Evolutionary conservation across 2,888 invertebrate genomes (phyloP).

Genomic region (Sinodicranocentrus sp.): DNA sequence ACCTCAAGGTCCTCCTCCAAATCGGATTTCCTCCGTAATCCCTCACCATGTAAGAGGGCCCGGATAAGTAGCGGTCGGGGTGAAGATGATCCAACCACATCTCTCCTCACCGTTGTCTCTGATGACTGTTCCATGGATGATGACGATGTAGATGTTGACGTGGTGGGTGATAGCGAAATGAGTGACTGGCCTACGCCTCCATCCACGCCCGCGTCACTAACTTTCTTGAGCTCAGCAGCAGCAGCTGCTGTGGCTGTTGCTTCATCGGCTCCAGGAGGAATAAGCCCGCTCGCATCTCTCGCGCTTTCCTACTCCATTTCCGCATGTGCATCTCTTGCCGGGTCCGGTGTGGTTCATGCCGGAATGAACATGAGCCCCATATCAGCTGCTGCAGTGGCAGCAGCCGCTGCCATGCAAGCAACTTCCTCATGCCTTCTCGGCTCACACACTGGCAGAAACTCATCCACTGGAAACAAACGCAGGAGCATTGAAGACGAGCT

Average conservation of each 20-base stretch:
- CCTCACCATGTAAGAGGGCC: constrained; percentile 40
- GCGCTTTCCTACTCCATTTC: constrained; percentile 63
- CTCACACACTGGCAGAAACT: no score
- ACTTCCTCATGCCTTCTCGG: constrained; percentile 58
- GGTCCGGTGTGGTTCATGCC: constrained; percentile 51
- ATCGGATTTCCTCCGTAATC: constrained; percentile 38
- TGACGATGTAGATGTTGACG: constrained; percentile 75
- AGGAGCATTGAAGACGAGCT: constrained; percentile 32
- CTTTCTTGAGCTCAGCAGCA: constrained; percentile 51
- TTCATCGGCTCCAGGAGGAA: constrained; percentile 43
- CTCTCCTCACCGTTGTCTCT: constrained; percentile 64
- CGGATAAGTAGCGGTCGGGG: constrained; percentile 81
- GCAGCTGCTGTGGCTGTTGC: constrained; percentile 44
- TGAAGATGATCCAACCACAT: constrained; percentile 77
- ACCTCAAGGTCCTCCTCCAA: constrained; percentile 10
- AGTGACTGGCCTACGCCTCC: constrained; percentile 76
- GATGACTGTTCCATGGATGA: constrained; percentile 71
- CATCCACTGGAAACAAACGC: neutral
- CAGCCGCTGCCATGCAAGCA: constrained; percentile 54
- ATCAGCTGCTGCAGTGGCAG: constrained; percentile 55
- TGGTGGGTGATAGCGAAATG: constrained; percentile 74
- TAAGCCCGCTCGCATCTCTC: constrained; percentile 55
- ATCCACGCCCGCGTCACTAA: constrained; percentile 66
- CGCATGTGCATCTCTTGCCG: constrained; percentile 53
- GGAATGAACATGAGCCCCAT: constrained; percentile 54